Evolutionary conservation across 2,113 vertebrate species (phyloP), one percentile per base, ranked within the genome.

Genomic region (Oostethus manadensis): DNA sequence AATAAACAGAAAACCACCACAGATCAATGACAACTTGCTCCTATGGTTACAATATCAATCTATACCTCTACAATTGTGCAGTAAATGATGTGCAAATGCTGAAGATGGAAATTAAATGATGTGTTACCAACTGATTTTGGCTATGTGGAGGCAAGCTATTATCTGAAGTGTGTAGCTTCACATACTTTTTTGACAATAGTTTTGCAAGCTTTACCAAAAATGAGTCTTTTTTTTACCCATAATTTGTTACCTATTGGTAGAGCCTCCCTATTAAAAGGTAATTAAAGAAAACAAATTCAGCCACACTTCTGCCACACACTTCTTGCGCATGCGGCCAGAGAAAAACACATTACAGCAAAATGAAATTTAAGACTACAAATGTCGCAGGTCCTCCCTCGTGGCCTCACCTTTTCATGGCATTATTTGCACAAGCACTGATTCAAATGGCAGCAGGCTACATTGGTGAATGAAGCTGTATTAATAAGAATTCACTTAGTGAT

Each of bases 341-440:
- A 46, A 74, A 73, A 64, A n/a, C n/a, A 58, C 42, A 65, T 70
- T 60, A 47, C 61, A 72, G 58, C 58, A 18, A 61, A 49, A 9
- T 20, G 53, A 58, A 38, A 68, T 53, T 51, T 51, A 33, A 56
- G 74, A 73, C 68, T 43, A 60, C 66, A 29, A 44, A 23, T 2
- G 3, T 58, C 17, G 23, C 15, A 0, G 62, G 58, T 46, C 56
- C 7, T 79, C 59, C 57, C 78, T 47, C 0, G 15, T 22, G n/a
- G 55, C 11, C 16, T 64, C 0, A 2, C 56, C 60, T 50, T 29
- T 53, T 29, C 40, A 40, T 53, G 62, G 69, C 51, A 65, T 74
- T 65, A 79, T 76, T 62, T 59, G 16, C 26, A 1, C 15, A 40
- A 56, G 0, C 0, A 4, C 47, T 49, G 3, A 20, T 38, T 73